Evolutionary conservation across 2,888 invertebrate genomes (phyloP).

Genomic region (Amblyjoppa proteus): DNA sequence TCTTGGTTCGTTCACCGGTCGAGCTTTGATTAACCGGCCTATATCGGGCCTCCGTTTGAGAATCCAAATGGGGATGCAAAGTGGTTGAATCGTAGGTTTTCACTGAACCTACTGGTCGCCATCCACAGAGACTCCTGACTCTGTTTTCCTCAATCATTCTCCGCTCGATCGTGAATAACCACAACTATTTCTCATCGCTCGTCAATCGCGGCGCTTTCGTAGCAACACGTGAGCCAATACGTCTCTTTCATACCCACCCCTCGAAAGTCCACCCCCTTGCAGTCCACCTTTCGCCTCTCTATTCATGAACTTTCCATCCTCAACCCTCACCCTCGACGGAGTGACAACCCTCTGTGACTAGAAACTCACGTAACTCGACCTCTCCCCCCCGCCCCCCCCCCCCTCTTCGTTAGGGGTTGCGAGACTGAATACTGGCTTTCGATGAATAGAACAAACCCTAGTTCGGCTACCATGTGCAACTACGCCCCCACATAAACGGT

Average conservation of each 20-base stretch:
- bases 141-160: slow-evolving; percentile 35
- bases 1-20: not conserved
- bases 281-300: slow-evolving; percentile 34
- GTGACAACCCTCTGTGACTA: slow-evolving; percentile 51
- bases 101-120: not conserved
- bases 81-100: not conserved
- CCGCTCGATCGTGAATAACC: slow-evolving; percentile 35
- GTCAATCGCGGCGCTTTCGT: not conserved
- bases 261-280: slow-evolving; percentile 1
- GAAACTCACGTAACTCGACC: slow-evolving; percentile 60
- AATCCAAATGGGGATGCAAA: not conserved
- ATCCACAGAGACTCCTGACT: slow-evolving; percentile 2
- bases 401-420: slow-evolving; percentile 4
- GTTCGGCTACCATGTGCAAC: slow-evolving; percentile 26
- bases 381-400: slow-evolving; percentile 11
- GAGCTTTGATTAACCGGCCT: not conserved
- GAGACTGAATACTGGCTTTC: not conserved
- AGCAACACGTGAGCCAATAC: slow-evolving; percentile 35
- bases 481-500: not conserved
- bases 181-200: slow-evolving; percentile 40
- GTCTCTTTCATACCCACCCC: slow-evolving; percentile 7
- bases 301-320: slow-evolving; percentile 38
- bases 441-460: slow-evolving; percentile 56
- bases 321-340: slow-evolving; percentile 24
- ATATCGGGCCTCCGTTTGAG: not conserved